A percentile compares a stretch with the other conserved stretches of the same genome.
These are phyloP conservation scores for Leuciscus waleckii DNA, from an alignment of 2,797 vertebrate genomes.

Conservation along the genomic window DNA sequence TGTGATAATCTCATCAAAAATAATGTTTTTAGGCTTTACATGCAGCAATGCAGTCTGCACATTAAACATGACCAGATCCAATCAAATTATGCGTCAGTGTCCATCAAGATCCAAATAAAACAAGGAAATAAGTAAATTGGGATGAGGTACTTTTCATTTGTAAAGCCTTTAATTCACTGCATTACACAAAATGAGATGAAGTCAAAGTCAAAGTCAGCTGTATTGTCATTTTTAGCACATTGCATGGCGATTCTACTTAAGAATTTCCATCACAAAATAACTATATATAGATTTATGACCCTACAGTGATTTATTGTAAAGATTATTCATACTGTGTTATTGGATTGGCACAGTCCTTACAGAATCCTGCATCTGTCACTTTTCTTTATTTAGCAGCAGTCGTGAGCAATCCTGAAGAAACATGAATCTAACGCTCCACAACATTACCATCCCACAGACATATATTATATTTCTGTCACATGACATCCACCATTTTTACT, in stretches of 20 bases:
- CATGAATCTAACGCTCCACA: background rate
- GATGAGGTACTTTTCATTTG: background rate
- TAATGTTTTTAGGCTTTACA: background rate
- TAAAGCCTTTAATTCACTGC: background rate
- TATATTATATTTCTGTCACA: background rate
- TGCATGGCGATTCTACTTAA: too few species aligned
- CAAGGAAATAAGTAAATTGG: background rate
- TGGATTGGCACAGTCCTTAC: background rate
- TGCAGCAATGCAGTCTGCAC: background rate
- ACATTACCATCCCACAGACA: too few species aligned
- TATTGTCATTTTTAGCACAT: too few species aligned
- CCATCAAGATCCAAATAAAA: background rate
- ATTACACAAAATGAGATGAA: background rate
- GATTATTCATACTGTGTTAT: background rate
- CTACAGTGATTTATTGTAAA: background rate
- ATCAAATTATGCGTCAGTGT: background rate
- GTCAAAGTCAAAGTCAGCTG: too few species aligned
- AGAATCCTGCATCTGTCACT: background rate
- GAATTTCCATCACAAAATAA: background rate
- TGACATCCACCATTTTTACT: background rate
- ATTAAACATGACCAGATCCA: background rate
- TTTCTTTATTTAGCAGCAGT: too few species aligned
- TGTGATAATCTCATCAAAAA: background rate
- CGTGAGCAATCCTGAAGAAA: background rate
- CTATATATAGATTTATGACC: background rate